A percentile compares a stretch with the other conserved stretches of the same genome.
These are phyloP conservation scores for Ichneumoninae sp. DNA, from an alignment of 2,888 invertebrate species.

Conservation along the genomic window DNA sequence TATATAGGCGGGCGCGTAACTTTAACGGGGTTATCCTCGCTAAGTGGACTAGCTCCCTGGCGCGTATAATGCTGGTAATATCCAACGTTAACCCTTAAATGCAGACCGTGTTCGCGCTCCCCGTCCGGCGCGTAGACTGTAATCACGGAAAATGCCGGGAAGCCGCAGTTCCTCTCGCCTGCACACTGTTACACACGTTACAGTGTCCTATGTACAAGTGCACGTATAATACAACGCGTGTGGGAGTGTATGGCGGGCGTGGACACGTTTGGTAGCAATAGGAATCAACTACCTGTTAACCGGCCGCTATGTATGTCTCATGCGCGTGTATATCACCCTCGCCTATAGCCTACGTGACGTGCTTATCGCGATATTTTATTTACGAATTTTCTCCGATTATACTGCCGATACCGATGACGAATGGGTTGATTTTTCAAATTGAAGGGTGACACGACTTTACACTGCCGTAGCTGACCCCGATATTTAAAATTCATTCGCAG, in stretches of 20 bases:
- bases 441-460: background rate
- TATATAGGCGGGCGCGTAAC: constrained; percentile 57
- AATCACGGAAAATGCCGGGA: constrained; percentile 56
- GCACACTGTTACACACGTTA: background rate
- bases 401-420: background rate
- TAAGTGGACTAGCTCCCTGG: constrained; percentile 67
- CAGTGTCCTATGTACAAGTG: background rate
- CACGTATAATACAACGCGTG: background rate
- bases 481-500: background rate
- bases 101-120: constrained; percentile 58
- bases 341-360: background rate
- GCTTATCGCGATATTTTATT: constrained; percentile 2
- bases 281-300: constrained; percentile 60
- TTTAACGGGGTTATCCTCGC: constrained; percentile 67
- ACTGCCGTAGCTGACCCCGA: background rate
- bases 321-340: background rate
- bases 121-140: constrained; percentile 47
- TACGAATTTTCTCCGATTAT: constrained; percentile 1
- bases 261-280: constrained; percentile 39
- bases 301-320: constrained; percentile 9
- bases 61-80: constrained; percentile 66
- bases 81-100: constrained; percentile 66
- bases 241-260: constrained; percentile 17
- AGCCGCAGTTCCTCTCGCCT: constrained; percentile 13
- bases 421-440: constrained; percentile 10